These are phyloP conservation scores for Orchesellides sinensis DNA, from an alignment of 2,888 invertebrate species.

Conservation along the genomic window DNA sequence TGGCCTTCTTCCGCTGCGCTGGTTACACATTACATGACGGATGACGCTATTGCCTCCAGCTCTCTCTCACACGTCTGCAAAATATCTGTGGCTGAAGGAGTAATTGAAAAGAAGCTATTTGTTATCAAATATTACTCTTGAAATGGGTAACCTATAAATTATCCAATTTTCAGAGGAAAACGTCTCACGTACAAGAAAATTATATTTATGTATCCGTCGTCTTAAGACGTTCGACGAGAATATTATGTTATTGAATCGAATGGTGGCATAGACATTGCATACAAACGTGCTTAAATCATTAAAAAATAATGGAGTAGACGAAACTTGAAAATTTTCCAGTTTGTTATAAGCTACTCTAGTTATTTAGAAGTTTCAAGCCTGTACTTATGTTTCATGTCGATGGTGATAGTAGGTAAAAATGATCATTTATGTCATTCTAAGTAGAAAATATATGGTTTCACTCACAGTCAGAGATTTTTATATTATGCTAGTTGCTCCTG, in stretches of 20 bases:
- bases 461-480: background rate
- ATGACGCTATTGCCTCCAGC: constrained; percentile 1
- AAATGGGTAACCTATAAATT: constrained; percentile 61
- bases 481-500: background rate
- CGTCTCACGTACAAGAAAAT: background rate
- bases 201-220: background rate
- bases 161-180: constrained; percentile 51
- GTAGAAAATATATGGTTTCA: constrained; percentile 36
- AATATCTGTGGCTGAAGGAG: background rate
- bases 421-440: constrained; percentile 58
- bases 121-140: constrained; percentile 36
- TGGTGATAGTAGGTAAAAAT: constrained; percentile 35
- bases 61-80: background rate
- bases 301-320: constrained; percentile 18
- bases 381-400: background rate
- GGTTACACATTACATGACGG: background rate
- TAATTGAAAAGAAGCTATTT: constrained; percentile 52
- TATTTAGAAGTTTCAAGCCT: background rate
- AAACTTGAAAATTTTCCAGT: background rate
- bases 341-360: background rate
- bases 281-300: constrained; percentile 30
- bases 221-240: constrained; percentile 14
- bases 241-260: constrained; percentile 46
- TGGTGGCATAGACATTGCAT: background rate
- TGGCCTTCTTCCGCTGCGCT: constrained; percentile 65